Base-by-base conservation (phyloP, 64 coral and sea anemone genomes). In the Actinia tenebrosa region DNA sequence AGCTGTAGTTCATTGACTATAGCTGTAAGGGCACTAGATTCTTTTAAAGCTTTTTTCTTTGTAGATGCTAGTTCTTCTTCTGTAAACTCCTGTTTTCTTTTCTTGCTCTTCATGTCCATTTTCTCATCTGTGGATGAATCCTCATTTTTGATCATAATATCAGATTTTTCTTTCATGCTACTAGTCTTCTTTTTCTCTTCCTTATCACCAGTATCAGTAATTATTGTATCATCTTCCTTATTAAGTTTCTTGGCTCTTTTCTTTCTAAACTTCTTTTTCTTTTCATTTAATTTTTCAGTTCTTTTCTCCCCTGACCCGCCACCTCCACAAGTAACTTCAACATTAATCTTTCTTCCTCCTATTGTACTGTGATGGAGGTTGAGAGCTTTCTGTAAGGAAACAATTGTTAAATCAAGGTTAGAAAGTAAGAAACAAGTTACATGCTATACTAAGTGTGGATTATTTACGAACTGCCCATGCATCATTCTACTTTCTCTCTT, bases 251-350 rank as follows among this genome's bases (percentile, higher is more conserved):
- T 89, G 78, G 83, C 89, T 47, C 97, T 92, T 79, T 58, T 81
- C 56, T 99, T 84, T 10, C 53, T 86, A 80, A 95, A 93, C 61
- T 91, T 95, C 52, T 54, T 82, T 64, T 95, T 95, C n/a, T 95
- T 92, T 80, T 95, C 77, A 86, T 86, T 52, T 60, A 99, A 89
- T 64, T 80, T 93, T 55, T 88, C 94, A 37, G 27, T 62, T 77
- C 97, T 86, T 19, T 95, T 83, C 78, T 93, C 53, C 20, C 97
- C 93, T 83, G 91, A 92, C 1, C 97, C 97, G 10, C 97, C 97
- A 8, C 97, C 97, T 13, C 97, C 97, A 81, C 97, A 99, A 13
- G 97, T 99, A 20, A 99, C 78, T 58, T 99, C 97, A 13, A 99
- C 97, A 83, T 99, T 99, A 60, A 99, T 99, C 77, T 92, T 95